Evolutionary conservation across 2,113 vertebrate species (phyloP), one percentile per base, ranked within the genome.

Genomic region (Salvelinus namaycush): DNA sequence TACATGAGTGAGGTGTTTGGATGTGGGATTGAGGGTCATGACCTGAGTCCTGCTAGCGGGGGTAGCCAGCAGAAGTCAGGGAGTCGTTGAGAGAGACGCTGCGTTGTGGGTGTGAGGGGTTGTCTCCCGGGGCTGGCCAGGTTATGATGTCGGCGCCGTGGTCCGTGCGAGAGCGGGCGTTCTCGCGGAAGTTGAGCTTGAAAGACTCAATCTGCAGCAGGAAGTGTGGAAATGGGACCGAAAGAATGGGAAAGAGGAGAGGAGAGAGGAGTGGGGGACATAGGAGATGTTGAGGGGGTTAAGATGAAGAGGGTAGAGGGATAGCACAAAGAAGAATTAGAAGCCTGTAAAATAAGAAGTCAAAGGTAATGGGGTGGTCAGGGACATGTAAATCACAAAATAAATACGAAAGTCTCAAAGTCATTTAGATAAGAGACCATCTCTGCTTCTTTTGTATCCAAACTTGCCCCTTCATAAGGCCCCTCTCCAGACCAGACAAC

Each of bases 321-420:
- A 96, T 87, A 96, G 95, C 91, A 95, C 24, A 89, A 95, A 95
- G 93, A 91, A 96, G 95, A 96, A 83, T 98, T 99, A 99, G 94
- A 99, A 94, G 97, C 97, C 97, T 98, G 97, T 91, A 99, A 99
- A 93, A 97, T 95, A 98, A 97, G 95, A 98, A 96, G 95, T 93
- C 93, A 84, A 81, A 94, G 83, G 91, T 78, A 84, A 79, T 31
- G 71, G 68, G 68, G 77, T 82, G 83, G 89, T 92, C 88, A 93
- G 91, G 76, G 24, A 59, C 60, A 72, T 57, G 70, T 78, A 3
- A 64, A 26, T 60, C 5, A 44, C 59, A 59, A 31, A 64, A 48
- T 49, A 22, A 66, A 75, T 26, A 34, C 8, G 34, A 20, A 49
- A 70, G 16, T 49, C 60, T 57, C 3, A 5, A 62, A 62, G 59